phyloP scores from a whole-genome alignment of 2,888 invertebrate genomes.

The Polymixis flavicincta region DNA sequence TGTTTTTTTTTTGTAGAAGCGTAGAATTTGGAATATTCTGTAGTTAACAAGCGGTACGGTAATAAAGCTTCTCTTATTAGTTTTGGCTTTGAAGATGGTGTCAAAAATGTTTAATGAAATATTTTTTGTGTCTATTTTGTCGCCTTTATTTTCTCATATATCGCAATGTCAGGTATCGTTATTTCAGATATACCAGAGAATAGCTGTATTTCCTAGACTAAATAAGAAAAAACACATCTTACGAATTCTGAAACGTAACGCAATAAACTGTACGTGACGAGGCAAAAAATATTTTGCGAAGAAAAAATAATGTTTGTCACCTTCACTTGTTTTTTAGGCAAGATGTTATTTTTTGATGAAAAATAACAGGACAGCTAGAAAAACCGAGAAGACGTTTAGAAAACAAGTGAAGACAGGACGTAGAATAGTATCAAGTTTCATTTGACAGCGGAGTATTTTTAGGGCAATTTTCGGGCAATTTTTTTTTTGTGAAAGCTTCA shows the following conservation, averaged over 20 bases:
- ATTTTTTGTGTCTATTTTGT: background rate
- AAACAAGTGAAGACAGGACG: conserved; percentile 48
- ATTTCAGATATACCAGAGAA: conserved; percentile 14
- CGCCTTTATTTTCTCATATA: background rate
- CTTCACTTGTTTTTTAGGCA: conserved; percentile 57
- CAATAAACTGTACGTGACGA: conserved; percentile 54
- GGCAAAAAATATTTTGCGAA: conserved; percentile 48
- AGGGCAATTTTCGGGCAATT: background rate
- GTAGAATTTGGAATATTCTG: background rate
- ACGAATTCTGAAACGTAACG: conserved; percentile 40
- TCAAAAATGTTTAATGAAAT: background rate
- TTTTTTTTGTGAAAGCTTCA: background rate
- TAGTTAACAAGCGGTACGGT: background rate
- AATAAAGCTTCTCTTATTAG: background rate
- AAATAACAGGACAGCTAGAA: conserved; percentile 41
- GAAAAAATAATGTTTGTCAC: conserved; percentile 58
- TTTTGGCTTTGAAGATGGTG: background rate
- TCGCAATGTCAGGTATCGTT: conserved; percentile 11
- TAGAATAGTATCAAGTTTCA: conserved; percentile 21
- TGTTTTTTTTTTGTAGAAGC: background rate
- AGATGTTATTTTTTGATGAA: conserved; percentile 54
- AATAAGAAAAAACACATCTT: conserved; percentile 43
- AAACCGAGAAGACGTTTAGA: conserved; percentile 48
- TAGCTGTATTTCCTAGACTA: conserved; percentile 2
- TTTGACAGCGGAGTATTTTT: background rate